These are phyloP conservation scores for Melanostigma gelatinosum DNA, from an alignment of 2,113 vertebrate species.

Conservation along the genomic window DNA sequence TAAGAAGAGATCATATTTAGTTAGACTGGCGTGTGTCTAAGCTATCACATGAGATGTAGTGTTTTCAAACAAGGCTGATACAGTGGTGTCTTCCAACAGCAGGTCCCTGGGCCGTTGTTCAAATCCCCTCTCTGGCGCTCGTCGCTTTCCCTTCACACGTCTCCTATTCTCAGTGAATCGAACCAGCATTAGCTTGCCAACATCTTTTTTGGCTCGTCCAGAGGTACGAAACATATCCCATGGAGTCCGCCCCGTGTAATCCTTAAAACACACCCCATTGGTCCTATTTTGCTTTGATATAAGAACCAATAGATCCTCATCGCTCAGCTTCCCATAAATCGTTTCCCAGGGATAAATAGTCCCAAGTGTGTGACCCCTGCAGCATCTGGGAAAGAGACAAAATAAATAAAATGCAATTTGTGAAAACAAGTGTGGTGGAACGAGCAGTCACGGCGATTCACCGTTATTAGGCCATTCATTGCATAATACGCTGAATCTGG, in stretches of 20 bases:
- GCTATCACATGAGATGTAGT: not conserved
- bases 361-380: constrained; percentile 6
- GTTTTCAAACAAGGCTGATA: not conserved
- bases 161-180: constrained; percentile 24
- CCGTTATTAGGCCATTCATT: constrained; percentile 11
- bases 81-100: not conserved
- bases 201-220: constrained; percentile 33
- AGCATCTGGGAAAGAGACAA: constrained; percentile 19
- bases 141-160: not conserved
- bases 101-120: constrained; percentile 9
- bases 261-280: constrained; percentile 9
- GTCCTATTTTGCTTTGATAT: not conserved
- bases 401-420: constrained; percentile 22
- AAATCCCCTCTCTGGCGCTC: constrained; percentile 17
- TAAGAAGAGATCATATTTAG: not conserved
- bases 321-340: constrained; percentile 3
- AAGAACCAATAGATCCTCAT: constrained; percentile 13
- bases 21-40: not conserved
- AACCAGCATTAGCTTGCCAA: constrained; percentile 25
- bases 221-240: constrained; percentile 27
- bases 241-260: not conserved
- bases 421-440: not conserved
- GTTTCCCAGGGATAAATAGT: constrained; percentile 34
- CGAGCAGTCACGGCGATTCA: not conserved
- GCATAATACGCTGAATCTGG: constrained; percentile 1